Evolutionary conservation across 2,113 vertebrate genomes (phyloP).

Genomic region (Opisthocomus hoazin): DNA sequence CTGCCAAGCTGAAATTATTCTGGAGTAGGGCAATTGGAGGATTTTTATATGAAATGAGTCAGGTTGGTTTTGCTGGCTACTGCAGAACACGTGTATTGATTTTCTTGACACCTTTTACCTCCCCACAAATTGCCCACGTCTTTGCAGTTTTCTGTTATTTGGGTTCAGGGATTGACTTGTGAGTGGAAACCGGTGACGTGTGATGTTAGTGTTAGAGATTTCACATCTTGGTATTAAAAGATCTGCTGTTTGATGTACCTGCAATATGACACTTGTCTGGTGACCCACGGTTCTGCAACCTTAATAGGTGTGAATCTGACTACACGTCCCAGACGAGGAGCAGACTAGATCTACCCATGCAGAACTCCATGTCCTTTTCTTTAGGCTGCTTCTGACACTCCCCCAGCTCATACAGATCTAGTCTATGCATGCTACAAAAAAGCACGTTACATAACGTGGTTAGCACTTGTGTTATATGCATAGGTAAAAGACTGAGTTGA

Average conservation of each 20-base stretch:
- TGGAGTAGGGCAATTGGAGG: neutral
- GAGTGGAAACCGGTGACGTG: neutral
- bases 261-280: neutral
- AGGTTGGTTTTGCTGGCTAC: neutral
- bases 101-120: neutral
- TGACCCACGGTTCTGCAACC: neutral
- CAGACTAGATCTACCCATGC: neutral
- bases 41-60: neutral
- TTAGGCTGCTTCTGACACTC: neutral
- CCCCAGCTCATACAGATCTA: neutral
- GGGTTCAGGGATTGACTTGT: neutral
- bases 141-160: neutral
- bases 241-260: neutral
- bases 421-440: neutral
- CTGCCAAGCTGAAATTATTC: neutral
- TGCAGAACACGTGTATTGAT: neutral
- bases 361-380: neutral
- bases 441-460: fast-evolving
- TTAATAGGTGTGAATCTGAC: neutral
- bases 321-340: neutral
- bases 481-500: neutral
- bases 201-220: neutral
- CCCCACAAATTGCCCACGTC: neutral
- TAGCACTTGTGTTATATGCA: neutral
- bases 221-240: neutral